Evolutionary conservation across 2,797 vertebrate genomes (phyloP).

Genomic region (Sebastolobus altivelis): DNA sequence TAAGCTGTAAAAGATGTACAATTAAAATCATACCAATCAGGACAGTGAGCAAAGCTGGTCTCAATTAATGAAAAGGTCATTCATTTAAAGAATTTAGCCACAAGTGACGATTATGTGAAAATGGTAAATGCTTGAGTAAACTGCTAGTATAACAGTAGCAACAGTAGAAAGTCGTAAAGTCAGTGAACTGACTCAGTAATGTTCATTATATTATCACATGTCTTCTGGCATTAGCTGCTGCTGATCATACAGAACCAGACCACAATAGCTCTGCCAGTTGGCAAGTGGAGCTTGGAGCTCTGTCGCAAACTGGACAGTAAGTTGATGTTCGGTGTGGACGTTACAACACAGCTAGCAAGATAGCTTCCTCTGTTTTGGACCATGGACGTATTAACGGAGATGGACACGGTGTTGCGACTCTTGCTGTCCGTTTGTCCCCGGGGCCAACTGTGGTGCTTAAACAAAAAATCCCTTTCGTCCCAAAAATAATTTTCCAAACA

Average conservation of each 20-base stretch:
- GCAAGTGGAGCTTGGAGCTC: background rate
- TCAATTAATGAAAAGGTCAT: too few relatives aligned
- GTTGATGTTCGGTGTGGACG: background rate
- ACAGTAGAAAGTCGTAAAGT: background rate
- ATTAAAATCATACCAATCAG: background rate
- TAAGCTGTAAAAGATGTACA: background rate
- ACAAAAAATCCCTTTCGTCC: background rate
- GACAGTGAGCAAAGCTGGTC: background rate
- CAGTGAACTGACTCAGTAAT: background rate
- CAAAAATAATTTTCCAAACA: background rate
- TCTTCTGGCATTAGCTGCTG: background rate
- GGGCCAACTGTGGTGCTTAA: background rate
- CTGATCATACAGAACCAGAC: background rate
- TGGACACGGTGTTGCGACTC: background rate
- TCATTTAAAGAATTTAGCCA: background rate
- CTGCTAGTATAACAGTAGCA: too few relatives aligned
- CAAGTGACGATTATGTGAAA: background rate
- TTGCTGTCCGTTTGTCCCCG: too few relatives aligned
- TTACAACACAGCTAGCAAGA: background rate
- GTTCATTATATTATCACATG: background rate
- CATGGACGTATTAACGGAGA: too few relatives aligned
- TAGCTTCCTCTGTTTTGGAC: background rate
- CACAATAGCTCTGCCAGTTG: background rate
- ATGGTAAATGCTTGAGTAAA: background rate
- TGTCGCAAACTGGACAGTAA: background rate